phyloP scores from a whole-genome alignment of 2,888 invertebrate species.

The Apotomis betuletana region DNA sequence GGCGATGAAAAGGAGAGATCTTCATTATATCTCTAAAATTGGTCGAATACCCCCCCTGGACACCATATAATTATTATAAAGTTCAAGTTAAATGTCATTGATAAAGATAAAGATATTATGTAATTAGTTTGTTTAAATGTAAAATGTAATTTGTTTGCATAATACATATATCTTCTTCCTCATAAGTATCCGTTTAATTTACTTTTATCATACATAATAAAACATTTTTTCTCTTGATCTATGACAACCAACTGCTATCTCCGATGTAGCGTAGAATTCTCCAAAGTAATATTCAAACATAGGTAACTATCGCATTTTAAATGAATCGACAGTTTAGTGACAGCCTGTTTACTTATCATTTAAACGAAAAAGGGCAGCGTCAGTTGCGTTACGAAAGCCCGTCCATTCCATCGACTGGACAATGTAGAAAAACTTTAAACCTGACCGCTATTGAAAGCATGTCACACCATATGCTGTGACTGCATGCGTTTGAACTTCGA shows the following conservation, averaged over 20 bases:
- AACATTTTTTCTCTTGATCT: neutral
- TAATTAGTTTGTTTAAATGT: no score
- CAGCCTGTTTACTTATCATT: constrained; percentile 23
- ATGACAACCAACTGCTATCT: neutral
- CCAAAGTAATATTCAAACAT: constrained; percentile 5
- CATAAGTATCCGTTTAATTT: no score
- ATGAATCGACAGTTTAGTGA: constrained; percentile 17
- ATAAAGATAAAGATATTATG: no score
- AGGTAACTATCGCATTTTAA: neutral
- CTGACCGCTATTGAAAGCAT: constrained; percentile 66
- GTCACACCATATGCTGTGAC: constrained; percentile 74
- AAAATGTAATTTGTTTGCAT: no score
- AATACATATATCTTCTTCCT: no score
- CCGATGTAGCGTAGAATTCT: neutral
- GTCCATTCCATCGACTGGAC: constrained; percentile 45
- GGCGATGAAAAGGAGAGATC: no score
- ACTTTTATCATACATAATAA: no score
- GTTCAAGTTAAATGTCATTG: no score
- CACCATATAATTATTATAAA: no score
- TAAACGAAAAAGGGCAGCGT: constrained; percentile 44
- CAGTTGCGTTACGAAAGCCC: constrained; percentile 55
- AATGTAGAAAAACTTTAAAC: constrained; percentile 53
- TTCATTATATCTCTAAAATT: no score
- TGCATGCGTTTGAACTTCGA: constrained; percentile 58
- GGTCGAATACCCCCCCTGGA: no score